Percentiles rank a stretch among this genome's conserved stretches.
These are phyloP conservation scores for Columba janthina DNA, from an alignment of 2,113 vertebrate genomes.

Conservation along the genomic window DNA sequence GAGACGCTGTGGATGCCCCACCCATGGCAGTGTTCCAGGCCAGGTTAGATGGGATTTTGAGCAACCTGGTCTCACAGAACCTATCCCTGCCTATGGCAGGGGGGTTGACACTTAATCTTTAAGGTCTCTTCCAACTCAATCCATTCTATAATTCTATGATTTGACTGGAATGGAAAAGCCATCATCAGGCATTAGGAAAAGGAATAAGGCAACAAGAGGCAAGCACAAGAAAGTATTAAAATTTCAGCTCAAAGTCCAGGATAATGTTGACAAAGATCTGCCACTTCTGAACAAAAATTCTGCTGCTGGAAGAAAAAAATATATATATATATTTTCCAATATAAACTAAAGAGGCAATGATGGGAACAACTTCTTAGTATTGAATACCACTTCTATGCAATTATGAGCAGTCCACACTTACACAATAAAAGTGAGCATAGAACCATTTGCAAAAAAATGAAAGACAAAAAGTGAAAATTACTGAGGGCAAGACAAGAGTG, in stretches of 20 bases:
- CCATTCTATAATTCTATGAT: too few relatives aligned
- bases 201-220: not conserved
- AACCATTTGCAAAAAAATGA: not conserved
- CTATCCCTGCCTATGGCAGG: too few relatives aligned
- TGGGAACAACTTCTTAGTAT: not conserved
- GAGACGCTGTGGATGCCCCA: too few relatives aligned
- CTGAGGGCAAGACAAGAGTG: not conserved
- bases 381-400: not conserved
- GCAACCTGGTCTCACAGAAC: too few relatives aligned
- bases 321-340: not conserved
- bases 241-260: not conserved
- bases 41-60: too few relatives aligned
- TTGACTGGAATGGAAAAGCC: not conserved
- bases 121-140: too few relatives aligned
- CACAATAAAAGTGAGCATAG: not conserved
- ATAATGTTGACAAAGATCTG: not conserved
- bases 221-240: not conserved
- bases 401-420: not conserved
- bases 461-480: not conserved
- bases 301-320: not conserved
- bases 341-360: not conserved
- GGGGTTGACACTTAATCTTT: too few relatives aligned
- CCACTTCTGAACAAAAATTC: not conserved
- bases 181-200: not conserved
- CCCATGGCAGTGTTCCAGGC: too few relatives aligned